Evolutionary conservation across 2,113 vertebrate species (phyloP), one percentile per base, ranked within the genome.

Genomic region (Neofelis nebulosa): DNA sequence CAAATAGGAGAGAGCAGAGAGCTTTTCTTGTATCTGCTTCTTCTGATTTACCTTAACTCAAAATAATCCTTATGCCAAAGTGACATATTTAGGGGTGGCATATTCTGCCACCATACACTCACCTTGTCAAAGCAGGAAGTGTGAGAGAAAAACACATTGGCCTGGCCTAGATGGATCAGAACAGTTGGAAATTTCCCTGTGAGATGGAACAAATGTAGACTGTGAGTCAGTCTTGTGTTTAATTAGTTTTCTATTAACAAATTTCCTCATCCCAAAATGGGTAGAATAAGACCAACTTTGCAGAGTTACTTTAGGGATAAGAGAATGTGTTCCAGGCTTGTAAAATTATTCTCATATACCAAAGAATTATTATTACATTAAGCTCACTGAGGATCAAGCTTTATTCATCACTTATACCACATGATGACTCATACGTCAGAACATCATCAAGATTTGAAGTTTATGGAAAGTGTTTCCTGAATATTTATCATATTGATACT

Each of bases 261-360:
- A 89, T 81, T 82, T 48, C 19, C 68, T 91, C 52, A 89, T 48
- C n/a, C 38, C 57, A 36, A 63, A 68, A 13, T 84, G 29, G 14
- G n/a, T 86, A 85, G 63, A 68, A 41, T 69, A 85, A 94, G 73
- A 95, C 31, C 14, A 98, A 93, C 80, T 57, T 14, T 7, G 63
- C 55, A 65, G 36, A 45, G 29, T 89, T 69, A 52, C 6, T 63
- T 15, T 85, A 16, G 16, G 73, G 7, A 65, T 74, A 86, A 74
- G 3, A 84, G 63, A 66, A 84, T 25, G 4, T 41, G 25, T 50
- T 5, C n/a, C 85, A 76, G n/a, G 31, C 27, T 36, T 92, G 2
- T 86, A 48, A 81, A 96, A 80, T 94, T 84, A 86, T 86, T 38
- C 33, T 23, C 2, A 38, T 79, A 27, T 16, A 10, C 31, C 14